Conservation (phyloP, 2,113 vertebrate species). For the Salvelinus sp. region DNA sequence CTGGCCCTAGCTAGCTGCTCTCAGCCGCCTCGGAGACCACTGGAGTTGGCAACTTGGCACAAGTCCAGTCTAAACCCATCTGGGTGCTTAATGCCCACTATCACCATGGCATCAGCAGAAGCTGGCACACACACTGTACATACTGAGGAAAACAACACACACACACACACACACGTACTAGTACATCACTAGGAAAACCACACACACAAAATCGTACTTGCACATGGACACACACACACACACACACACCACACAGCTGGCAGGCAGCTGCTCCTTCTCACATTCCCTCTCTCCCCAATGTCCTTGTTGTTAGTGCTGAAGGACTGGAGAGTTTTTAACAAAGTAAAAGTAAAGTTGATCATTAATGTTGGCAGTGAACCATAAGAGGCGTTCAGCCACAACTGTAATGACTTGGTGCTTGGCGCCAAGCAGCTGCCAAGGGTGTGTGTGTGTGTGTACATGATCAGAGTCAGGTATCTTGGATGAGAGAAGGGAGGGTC, state of each 20-base stretch:
- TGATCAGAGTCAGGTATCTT: neutral
- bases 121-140: too few relatives aligned
- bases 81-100: neutral
- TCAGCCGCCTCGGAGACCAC: neutral
- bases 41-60: neutral
- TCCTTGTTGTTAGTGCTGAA: too few relatives aligned
- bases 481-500: too few relatives aligned
- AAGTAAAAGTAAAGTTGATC: neutral
- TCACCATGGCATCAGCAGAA: neutral
- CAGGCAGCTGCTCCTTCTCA: too few relatives aligned
- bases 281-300: too few relatives aligned
- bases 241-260: too few relatives aligned
- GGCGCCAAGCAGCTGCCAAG: neutral
- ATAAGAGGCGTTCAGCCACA: too few relatives aligned
- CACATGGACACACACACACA: too few relatives aligned
- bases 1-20: neutral
- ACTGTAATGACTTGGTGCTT: neutral
- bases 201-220: too few relatives aligned
- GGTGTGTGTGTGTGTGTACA: neutral
- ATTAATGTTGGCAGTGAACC: neutral
- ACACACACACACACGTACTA: too few relatives aligned
- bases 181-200: neutral
- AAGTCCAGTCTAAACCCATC: neutral
- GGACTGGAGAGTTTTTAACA: neutral
- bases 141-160: neutral